phyloP scores from a whole-genome alignment of 2,113 vertebrate genomes.

The Phrynosoma platyrhinos region DNA sequence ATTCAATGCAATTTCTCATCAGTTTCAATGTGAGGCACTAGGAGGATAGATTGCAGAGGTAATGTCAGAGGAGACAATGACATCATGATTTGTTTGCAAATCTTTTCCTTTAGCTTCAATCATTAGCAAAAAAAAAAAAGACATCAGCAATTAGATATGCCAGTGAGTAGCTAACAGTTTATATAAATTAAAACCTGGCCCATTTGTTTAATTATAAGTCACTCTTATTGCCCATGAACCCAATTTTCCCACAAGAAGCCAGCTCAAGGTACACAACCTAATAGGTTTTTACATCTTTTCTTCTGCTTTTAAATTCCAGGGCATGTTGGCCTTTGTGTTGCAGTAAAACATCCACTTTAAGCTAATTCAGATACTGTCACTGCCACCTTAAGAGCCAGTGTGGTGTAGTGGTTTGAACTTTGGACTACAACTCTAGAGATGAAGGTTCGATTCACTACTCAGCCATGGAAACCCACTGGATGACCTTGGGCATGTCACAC shows the following conservation, averaged over 20 bases:
- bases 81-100: neutral
- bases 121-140: neutral
- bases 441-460: too few species aligned
- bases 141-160: neutral
- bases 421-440: too few species aligned
- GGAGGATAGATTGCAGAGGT: neutral
- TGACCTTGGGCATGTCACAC: too few species aligned
- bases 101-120: constrained; percentile 36
- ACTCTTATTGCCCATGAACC: neutral
- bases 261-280: neutral
- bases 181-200: neutral
- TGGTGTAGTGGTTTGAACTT: too few species aligned
- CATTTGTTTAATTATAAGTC: neutral
- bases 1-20: neutral
- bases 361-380: neutral
- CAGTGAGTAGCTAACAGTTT: neutral
- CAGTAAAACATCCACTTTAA: neutral
- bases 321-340: neutral
- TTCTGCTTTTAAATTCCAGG: neutral
- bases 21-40: neutral
- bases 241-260: neutral
- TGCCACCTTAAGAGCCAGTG: too few species aligned
- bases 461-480: too few species aligned
- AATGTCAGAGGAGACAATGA: constrained; percentile 13
- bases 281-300: neutral